Evolutionary conservation across 2,797 vertebrate genomes (phyloP).

Genomic region (Myotis findleyi): DNA sequence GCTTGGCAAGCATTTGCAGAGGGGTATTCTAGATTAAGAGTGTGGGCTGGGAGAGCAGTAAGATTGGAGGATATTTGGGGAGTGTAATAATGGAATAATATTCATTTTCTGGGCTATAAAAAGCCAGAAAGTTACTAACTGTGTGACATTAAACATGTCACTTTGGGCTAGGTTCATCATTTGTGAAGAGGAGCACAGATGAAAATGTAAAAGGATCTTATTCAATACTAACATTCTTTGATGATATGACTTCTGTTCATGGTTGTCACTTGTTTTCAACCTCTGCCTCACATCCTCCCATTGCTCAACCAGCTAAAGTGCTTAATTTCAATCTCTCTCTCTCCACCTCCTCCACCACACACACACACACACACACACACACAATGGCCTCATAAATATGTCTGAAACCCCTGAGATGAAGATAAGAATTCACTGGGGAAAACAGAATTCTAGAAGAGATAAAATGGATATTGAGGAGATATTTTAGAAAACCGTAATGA

Average conservation of each 20-base stretch:
- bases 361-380: background rate
- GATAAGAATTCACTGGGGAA: background rate
- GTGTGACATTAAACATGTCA: background rate
- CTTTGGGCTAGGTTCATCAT: background rate
- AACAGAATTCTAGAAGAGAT: background rate
- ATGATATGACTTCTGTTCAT: background rate
- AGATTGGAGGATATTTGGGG: background rate
- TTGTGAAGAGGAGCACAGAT: background rate
- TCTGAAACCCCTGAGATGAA: background rate
- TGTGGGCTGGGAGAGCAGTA: background rate
- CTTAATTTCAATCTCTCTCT: background rate
- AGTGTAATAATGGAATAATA: background rate
- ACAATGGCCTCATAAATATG: background rate
- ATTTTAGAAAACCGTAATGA: conserved; percentile 36
- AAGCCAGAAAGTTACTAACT: background rate
- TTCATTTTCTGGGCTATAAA: background rate
- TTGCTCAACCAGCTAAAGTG: background rate
- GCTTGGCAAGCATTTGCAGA: background rate
- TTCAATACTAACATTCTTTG: background rate
- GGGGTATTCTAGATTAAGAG: background rate
- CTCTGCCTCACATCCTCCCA: background rate
- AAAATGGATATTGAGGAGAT: conserved; percentile 4
- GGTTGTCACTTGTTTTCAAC: background rate
- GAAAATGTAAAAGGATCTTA: background rate
- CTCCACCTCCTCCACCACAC: background rate